Conservation (phyloP, 2,888 invertebrate species). For the Proisotoma minuta region DNA sequence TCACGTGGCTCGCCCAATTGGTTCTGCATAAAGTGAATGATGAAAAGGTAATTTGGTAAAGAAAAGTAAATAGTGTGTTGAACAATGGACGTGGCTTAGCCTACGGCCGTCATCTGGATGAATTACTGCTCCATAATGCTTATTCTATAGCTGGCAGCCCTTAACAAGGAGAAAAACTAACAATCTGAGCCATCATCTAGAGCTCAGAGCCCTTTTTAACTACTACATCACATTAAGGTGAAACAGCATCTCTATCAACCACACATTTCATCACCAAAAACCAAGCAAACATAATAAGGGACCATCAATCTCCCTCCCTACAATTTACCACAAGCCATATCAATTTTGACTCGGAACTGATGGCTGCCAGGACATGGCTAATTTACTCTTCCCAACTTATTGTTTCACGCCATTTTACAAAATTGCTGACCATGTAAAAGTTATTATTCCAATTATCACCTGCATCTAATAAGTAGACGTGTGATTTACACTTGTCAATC, state of each 20-base stretch:
- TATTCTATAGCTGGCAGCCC: slow-evolving; percentile 45
- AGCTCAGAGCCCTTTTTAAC: slow-evolving; percentile 9
- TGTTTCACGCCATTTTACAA: too few relatives aligned
- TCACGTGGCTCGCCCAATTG: too few relatives aligned
- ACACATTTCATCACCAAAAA: slow-evolving; percentile 17
- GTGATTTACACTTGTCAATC: too few relatives aligned
- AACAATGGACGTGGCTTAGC: slow-evolving; percentile 42
- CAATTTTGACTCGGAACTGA: slow-evolving; percentile 8
- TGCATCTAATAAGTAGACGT: not conserved
- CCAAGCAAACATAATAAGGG: not conserved
- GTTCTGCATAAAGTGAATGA: too few relatives aligned
- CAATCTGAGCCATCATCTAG: slow-evolving; percentile 34
- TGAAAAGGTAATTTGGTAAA: too few relatives aligned
- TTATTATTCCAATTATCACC: not conserved
- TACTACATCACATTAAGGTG: slow-evolving; percentile 15
- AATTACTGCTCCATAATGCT: slow-evolving; percentile 48
- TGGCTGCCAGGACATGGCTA: too few relatives aligned
- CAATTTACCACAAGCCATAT: slow-evolving; percentile 5
- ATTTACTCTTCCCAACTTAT: too few relatives aligned
- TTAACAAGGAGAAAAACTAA: slow-evolving; percentile 48
- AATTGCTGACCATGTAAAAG: too few relatives aligned
- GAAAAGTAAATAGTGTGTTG: slow-evolving; percentile 47
- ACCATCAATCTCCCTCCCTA: not conserved
- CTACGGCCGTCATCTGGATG: slow-evolving; percentile 47
- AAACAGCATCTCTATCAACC: slow-evolving; percentile 15